Evolutionary conservation across 2,797 vertebrate genomes (phyloP), one percentile per base, ranked within the genome.

Genomic region (Anguilla megastoma): DNA sequence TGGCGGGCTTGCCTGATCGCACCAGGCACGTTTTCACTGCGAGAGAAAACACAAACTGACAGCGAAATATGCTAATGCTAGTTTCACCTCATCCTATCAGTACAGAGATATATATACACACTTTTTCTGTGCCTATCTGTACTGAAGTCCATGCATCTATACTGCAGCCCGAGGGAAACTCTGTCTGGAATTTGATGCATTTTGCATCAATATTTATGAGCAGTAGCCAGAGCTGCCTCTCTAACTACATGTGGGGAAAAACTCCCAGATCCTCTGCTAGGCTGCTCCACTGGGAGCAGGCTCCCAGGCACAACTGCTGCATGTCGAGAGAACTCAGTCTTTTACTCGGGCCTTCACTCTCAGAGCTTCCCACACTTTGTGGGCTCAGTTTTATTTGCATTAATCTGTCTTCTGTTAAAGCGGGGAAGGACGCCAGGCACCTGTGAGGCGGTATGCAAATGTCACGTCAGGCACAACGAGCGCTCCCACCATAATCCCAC

Each of bases 171-270:
- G 3, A 24, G 80, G 80, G 80, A 41, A 83, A 41, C 50, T 18
- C 24, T 83, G 16, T 83, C 80, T 45, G 36, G 45, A 83, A 52
- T 14, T 24, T 83, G 41, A 80, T 80, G 30, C 76, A 41, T 80
- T 80, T 80, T 83, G 80, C 36, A 83, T 83, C 41, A 83, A 50
- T 83, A 50, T 83, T 83, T 50, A 83, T 83, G 80, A 83, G 80
- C 33, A 45, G 48, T 41, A 85, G 41, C n/a, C 12, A 3, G 1
- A 85, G 5, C 45, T 48, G 16, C 5, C 45, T 83, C n/a, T 50
- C 45, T 45, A 24, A 1, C 50, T 86, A 54, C 82, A 24, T 16
- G 41, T 63, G 74, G 74, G 10, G 50, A 56, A 66, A 87, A 87
- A 69, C 74, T 87, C 27, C 7, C 63, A 58, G 14, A 16, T 41